Conservation (phyloP, 2,113 vertebrate species). For the Colossoma macropomum region DNA sequence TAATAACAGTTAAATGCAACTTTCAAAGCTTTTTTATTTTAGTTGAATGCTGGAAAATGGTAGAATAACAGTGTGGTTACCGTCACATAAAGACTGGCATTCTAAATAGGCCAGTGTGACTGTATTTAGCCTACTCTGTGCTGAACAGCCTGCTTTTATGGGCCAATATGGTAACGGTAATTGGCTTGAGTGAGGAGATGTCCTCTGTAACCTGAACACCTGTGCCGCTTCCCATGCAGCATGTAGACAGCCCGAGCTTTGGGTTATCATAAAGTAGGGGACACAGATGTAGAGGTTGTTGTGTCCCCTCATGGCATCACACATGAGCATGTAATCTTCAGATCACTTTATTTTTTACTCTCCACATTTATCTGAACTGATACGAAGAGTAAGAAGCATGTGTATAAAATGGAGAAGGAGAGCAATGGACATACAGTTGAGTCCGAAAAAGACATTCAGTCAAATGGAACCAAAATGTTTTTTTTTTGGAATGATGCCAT, state of each 20-base stretch:
- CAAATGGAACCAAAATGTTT: neutral
- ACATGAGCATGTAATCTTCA: neutral
- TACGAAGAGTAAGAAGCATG: conserved; percentile 6
- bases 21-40: neutral
- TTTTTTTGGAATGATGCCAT: neutral
- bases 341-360: neutral
- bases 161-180: conserved; percentile 38
- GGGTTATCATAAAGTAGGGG: conserved; percentile 1
- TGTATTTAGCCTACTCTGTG: conserved; percentile 33
- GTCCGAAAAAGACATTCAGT: too few species aligned
- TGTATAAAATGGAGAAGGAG: too few species aligned
- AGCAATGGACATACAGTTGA: too few species aligned
- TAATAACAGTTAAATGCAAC: neutral
- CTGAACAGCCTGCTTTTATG: conserved; percentile 29
- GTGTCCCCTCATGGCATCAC: neutral
- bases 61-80: neutral
- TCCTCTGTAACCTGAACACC: conserved; percentile 34
- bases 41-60: neutral
- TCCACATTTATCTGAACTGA: neutral
- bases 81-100: conserved; percentile 29
- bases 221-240: conserved; percentile 17
- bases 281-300: neutral
- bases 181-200: conserved; percentile 35
- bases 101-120: conserved; percentile 33
- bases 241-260: conserved; percentile 3